Evolutionary conservation across 2,797 vertebrate genomes (phyloP), one percentile per base, ranked within the genome.

Genomic region (Lagodon rhomboides): DNA sequence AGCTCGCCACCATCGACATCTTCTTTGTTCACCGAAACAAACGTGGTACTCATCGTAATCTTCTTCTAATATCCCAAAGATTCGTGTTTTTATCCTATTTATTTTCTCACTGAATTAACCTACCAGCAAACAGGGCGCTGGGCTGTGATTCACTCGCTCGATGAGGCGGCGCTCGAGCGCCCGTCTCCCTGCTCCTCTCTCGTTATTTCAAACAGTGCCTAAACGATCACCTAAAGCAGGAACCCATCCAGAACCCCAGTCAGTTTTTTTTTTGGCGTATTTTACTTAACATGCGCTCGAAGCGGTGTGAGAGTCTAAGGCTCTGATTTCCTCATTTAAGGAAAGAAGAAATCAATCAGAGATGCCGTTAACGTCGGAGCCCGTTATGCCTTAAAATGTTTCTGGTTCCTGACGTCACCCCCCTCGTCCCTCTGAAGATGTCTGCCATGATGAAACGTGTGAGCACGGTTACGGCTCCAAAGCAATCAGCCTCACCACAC

Each of bases 61-160:
- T 64, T 77, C 66, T 50, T 79, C 80, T 79, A 66, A 91, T 86
- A 92, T 94, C 93, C 95, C 94, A 95, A 96, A 96, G 93, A 95
- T 93, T 87, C 71, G 46, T 85, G 58, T 85, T 92, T 90, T 77
- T 85, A 86, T 89, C 78, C 85, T 94, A 94, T 95, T 96, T 95
- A 94, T 95, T 93, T 93, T 86, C 82, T 85, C 86, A 70, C 79
- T 82, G 73, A 92, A 90, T 86, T 86, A 55, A 91, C 89, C 88
- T 75, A 90, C 88, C 93, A 94, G 92, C 91, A 86, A 84, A 84
- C 90, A 77, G 76, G 76, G 62, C 84, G 83, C 80, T 83, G 80
- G 77, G 67, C 56, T 68, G 76, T 61, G 78, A 83, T 85, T 79
- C 25, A 25, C 78, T 84, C 84, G 64, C 78, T 46, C 50, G 79